These are phyloP conservation scores for Acanthopleura granulata DNA, from an alignment of 2,888 invertebrate species.

Conservation along the genomic window DNA sequence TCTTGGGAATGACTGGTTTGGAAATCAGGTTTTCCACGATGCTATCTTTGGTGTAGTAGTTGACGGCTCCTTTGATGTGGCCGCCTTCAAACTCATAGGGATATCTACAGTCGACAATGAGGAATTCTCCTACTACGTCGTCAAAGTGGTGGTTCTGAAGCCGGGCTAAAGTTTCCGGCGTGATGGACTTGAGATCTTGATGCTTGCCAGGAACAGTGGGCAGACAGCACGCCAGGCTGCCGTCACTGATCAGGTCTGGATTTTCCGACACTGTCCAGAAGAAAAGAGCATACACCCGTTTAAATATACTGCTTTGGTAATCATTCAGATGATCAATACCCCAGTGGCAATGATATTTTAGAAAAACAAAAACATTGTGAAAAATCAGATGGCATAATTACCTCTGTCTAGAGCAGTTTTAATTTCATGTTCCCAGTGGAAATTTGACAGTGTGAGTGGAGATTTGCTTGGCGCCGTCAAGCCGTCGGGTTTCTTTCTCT, in stretches of 20 bases:
- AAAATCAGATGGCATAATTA: too few relatives aligned
- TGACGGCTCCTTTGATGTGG: slow-evolving; percentile 83
- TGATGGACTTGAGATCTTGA: slow-evolving; percentile 63
- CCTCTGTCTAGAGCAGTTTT: too few relatives aligned
- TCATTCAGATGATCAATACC: too few relatives aligned
- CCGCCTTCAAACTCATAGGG: slow-evolving; percentile 96
- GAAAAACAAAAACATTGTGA: too few relatives aligned
- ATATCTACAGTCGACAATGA: slow-evolving; percentile 92
- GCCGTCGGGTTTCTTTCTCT: too few relatives aligned
- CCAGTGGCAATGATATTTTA: too few relatives aligned
- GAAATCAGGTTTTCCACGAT: slow-evolving; percentile 76
- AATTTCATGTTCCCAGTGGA: too few relatives aligned
- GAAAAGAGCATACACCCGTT: too few relatives aligned
- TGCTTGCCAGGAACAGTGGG: slow-evolving; percentile 60
- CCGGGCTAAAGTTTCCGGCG: slow-evolving; percentile 45
- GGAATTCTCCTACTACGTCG: slow-evolving; percentile 77
- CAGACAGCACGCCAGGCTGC: slow-evolving; percentile 44
- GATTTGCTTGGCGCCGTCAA: too few relatives aligned
- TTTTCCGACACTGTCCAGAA: not conserved
- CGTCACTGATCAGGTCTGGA: slow-evolving; percentile 13
- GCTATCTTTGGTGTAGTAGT: slow-evolving; percentile 85
- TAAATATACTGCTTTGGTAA: too few relatives aligned
- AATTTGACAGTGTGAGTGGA: too few relatives aligned
- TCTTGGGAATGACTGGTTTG: slow-evolving; percentile 35
- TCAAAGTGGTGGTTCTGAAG: slow-evolving; percentile 73